These are phyloP conservation scores for Hirundo rustica DNA, from an alignment of 2,797 vertebrate genomes.

Conservation along the genomic window DNA sequence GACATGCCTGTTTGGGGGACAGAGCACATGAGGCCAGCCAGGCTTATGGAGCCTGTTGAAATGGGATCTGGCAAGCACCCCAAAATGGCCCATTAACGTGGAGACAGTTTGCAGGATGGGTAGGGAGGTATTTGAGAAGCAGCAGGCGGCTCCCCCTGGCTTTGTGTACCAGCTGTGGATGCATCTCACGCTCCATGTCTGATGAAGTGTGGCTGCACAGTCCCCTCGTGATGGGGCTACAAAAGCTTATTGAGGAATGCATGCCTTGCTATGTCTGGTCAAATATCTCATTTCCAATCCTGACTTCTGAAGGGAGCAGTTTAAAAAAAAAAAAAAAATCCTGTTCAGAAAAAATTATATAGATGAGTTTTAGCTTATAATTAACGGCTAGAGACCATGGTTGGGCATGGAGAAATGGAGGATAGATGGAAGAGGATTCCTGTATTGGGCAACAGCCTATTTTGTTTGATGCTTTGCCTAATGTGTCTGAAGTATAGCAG, in stretches of 20 bases:
- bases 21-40: neutral
- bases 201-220: neutral
- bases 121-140: neutral
- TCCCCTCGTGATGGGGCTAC: neutral
- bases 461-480: slow-evolving; percentile 37
- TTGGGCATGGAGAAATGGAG: neutral
- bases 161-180: neutral
- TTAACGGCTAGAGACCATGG: neutral
- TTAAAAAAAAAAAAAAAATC: too few species aligned
- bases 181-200: neutral
- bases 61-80: neutral
- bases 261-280: neutral
- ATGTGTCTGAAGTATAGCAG: slow-evolving; percentile 27
- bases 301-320: neutral
- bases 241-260: neutral
- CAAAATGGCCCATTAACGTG: neutral
- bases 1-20: rapidly evolving
- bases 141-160: neutral
- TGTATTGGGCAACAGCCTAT: neutral
- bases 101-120: neutral
- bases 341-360: neutral
- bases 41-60: neutral
- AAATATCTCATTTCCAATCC: neutral
- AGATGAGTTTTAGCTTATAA: neutral
- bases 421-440: slow-evolving; percentile 1